A percentile compares a stretch with the other conserved stretches of the same genome.
Evolutionary conservation across 37 sponge, comb jelly and placozoan species (phyloP).

Genomic region (Cliona cf. orientalis): DNA sequence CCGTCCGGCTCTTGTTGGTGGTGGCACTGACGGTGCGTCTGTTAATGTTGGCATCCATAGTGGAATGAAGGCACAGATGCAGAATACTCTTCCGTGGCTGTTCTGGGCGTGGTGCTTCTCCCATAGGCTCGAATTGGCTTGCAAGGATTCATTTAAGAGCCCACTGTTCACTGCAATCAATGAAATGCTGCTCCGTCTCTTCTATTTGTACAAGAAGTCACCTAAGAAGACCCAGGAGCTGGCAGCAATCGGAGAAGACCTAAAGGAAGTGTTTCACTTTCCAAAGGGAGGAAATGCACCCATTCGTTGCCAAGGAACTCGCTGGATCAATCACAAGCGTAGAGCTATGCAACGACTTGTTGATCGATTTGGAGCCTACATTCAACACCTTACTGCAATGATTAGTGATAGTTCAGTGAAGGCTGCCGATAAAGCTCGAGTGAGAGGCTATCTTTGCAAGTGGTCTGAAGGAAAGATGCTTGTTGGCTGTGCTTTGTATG

Average conservation of each 20-base stretch:
- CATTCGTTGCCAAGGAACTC: slow-evolving; percentile 36
- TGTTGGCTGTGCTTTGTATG: slow-evolving; percentile 58
- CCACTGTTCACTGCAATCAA: slow-evolving; percentile 26
- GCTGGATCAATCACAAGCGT: slow-evolving; percentile 65
- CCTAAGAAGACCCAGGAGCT: slow-evolving; percentile 64
- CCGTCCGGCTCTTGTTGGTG: slow-evolving; percentile 44
- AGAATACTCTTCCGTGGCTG: slow-evolving; percentile 42
- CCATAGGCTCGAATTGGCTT: slow-evolving; percentile 62
- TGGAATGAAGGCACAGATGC: slow-evolving; percentile 63
- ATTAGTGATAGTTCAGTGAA: slow-evolving; percentile 30
- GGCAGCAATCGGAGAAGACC: slow-evolving; percentile 31
- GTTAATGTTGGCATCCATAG: slow-evolving; percentile 54
- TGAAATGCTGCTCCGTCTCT: slow-evolving; percentile 68
- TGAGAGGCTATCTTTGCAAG: slow-evolving; percentile 51
- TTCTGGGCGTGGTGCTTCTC: slow-evolving; percentile 69
- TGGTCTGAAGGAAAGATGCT: slow-evolving; percentile 49
- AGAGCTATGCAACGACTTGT: slow-evolving; percentile 57
- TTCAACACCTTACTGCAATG: slow-evolving; percentile 30
- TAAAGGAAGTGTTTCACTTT: slow-evolving; percentile 55
- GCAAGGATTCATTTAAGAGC: slow-evolving; percentile 51
- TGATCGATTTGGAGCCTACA: slow-evolving; percentile 68
- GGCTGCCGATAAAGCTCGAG: slow-evolving; percentile 23
- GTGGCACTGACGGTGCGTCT: slow-evolving; percentile 75
- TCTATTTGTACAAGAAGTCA: slow-evolving; percentile 54
- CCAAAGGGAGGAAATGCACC: slow-evolving; percentile 53